Evolutionary conservation across 2,797 vertebrate species (phyloP), one percentile per base, ranked within the genome.

Genomic region (Sebastiscus albofasciatus): DNA sequence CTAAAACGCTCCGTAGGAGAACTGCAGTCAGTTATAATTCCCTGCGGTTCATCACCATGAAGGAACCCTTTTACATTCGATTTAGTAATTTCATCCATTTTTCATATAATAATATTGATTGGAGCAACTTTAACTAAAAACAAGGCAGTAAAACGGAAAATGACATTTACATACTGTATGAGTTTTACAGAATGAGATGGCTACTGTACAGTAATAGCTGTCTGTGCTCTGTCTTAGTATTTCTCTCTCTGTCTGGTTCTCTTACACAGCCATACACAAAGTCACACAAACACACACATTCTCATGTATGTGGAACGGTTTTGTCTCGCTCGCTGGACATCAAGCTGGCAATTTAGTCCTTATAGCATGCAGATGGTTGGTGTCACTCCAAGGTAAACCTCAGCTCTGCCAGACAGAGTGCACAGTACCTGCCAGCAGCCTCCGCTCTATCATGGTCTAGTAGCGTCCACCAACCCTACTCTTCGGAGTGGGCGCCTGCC

Each of bases 341-440:
- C 77, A 90, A 86, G 81, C 85, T 90, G 90, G 87, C 85, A 91
- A 92, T 91, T 92, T 87, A 69, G 84, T 85, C 72, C 89, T 91
- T 90, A 93, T 92, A 90, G 91, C 86, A 88, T 94, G 89, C 91
- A 93, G 92, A 94, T 92, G 89, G 87, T 93, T 94, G 94, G 93
- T 93, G 90, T 85, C 77, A 61, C 79, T 93, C 94, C 94, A 94
- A 95, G 66, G 84, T 90, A 94, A 95, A 94, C 90, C 59, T 64
- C 31, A 3, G 46, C 81, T 39, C 74, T 86, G 90, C 90, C 92
- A 94, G 90, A 89, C 75, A 58, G 81, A 84, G 83, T 2, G 71
- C 77, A 69, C 80, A 67, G 52, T 92, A 92, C 89, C 91, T 91
- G 91, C 92, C 89, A 90, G 89, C 93, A 88, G 91, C 86, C 92